phyloP scores from a whole-genome alignment of 2,888 invertebrate species.

The Poecilus cupreus region DNA sequence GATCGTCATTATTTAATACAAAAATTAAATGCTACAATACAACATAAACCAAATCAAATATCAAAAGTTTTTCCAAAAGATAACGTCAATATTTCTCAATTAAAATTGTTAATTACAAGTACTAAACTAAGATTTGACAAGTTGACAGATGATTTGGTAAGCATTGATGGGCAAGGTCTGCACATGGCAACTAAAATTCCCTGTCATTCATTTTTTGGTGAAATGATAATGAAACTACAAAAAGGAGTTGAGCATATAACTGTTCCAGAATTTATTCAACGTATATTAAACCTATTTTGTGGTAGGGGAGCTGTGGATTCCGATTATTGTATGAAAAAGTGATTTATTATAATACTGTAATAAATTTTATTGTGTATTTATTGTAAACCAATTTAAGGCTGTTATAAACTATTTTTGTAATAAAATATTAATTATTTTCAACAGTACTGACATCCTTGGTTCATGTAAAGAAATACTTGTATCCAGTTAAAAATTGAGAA shows the following conservation, averaged over 20 bases:
- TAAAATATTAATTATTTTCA: slow-evolving; percentile 27
- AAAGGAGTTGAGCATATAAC: slow-evolving; percentile 63
- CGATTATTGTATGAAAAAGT: slow-evolving; percentile 65
- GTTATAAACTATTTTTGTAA: slow-evolving; percentile 41
- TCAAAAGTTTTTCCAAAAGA: neutral
- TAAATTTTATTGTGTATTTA: slow-evolving; percentile 29
- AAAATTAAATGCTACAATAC: neutral
- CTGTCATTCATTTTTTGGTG: slow-evolving; percentile 72
- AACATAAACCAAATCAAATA: slow-evolving; percentile 21
- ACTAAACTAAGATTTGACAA: slow-evolving; percentile 64
- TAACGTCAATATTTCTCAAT: neutral
- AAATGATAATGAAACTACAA: slow-evolving; percentile 68
- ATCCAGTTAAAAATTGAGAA: slow-evolving; percentile 70
- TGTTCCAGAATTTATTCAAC: slow-evolving; percentile 64
- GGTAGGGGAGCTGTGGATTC: slow-evolving; percentile 65
- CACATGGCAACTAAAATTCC: slow-evolving; percentile 71
- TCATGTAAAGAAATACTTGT: slow-evolving; percentile 67
- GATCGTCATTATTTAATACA: slow-evolving; percentile 44
- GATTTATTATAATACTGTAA: slow-evolving; percentile 17
- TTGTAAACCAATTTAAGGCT: slow-evolving; percentile 1
- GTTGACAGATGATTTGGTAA: slow-evolving; percentile 67
- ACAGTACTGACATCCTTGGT: neutral
- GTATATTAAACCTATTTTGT: slow-evolving; percentile 68
- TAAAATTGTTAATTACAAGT: slow-evolving; percentile 27
- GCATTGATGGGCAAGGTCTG: slow-evolving; percentile 69